A percentile compares a stretch with the other conserved stretches of the same genome.
Evolutionary conservation across 2,888 invertebrate species (phyloP).

Genomic region (Lochmaea capreae): DNA sequence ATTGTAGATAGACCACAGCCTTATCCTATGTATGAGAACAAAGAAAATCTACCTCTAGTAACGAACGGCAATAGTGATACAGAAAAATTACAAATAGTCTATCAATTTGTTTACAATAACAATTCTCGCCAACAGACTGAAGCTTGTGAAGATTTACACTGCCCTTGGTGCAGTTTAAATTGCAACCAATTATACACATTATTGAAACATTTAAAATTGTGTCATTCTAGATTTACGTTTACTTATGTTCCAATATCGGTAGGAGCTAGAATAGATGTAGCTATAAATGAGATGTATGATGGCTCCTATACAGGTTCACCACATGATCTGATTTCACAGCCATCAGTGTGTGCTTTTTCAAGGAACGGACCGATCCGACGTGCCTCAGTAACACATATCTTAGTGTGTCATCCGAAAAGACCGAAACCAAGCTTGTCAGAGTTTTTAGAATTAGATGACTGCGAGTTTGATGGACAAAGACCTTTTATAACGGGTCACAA

Average conservation of each 20-base stretch:
- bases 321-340: slow-evolving; percentile 84
- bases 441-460: slow-evolving; percentile 89
- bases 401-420: slow-evolving; percentile 81
- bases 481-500: slow-evolving; percentile 80
- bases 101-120: slow-evolving; percentile 96
- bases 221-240: slow-evolving; percentile 94
- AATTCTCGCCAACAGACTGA: slow-evolving; percentile 96
- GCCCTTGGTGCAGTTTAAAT: slow-evolving; percentile 96
- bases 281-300: slow-evolving; percentile 94
- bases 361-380: slow-evolving; percentile 78
- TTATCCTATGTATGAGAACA: slow-evolving; percentile 64
- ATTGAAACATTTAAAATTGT: slow-evolving; percentile 92
- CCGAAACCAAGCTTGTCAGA: slow-evolving; percentile 80
- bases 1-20: slow-evolving; percentile 76
- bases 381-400: slow-evolving; percentile 81
- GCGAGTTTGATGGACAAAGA: slow-evolving; percentile 85
- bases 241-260: slow-evolving; percentile 82
- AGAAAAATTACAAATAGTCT: slow-evolving; percentile 84
- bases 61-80: slow-evolving; percentile 60
- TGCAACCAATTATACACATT: slow-evolving; percentile 89
- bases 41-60: slow-evolving; percentile 61
- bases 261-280: slow-evolving; percentile 92
- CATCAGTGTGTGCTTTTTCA: slow-evolving; percentile 78
- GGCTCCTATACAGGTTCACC: slow-evolving; percentile 96
- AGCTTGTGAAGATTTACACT: slow-evolving; percentile 91